phyloP scores from a whole-genome alignment of 2,797 vertebrate species.

The Peromyscus nudipes region DNA sequence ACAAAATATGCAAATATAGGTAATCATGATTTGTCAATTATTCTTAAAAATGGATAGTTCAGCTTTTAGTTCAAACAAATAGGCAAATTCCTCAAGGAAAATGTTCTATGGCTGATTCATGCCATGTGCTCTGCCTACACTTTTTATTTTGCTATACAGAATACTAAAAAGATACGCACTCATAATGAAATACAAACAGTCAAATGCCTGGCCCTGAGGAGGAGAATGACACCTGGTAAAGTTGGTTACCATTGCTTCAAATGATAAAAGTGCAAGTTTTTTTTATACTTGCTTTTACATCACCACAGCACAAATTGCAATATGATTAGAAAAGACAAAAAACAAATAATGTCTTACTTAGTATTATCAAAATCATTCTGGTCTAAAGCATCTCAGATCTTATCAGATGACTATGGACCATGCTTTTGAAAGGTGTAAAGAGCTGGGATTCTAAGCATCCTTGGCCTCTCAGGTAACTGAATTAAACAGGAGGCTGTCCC shows the following conservation, averaged over 20 bases:
- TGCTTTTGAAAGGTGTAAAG: neutral
- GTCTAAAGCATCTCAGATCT: neutral
- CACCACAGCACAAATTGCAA: neutral
- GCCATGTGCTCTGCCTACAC: neutral
- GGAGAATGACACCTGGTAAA: neutral
- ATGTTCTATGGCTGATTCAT: neutral
- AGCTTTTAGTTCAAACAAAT: neutral
- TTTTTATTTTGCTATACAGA: neutral
- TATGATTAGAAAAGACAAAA: neutral
- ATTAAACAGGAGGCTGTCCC: neutral
- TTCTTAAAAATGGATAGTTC: neutral
- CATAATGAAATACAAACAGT: neutral
- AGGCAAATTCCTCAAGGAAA: neutral
- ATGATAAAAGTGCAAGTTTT: neutral
- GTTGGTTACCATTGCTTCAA: neutral
- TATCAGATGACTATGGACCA: neutral
- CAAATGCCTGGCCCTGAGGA: neutral
- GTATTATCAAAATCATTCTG: neutral
- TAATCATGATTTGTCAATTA: neutral
- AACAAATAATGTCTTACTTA: neutral
- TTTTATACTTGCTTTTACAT: neutral
- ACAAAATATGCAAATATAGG: neutral
- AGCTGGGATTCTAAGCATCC: too few species aligned
- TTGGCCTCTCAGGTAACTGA: neutral
- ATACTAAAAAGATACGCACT: neutral